Conservation (phyloP, 2,797 vertebrate species). For the Zenarchopterus dispar region DNA sequence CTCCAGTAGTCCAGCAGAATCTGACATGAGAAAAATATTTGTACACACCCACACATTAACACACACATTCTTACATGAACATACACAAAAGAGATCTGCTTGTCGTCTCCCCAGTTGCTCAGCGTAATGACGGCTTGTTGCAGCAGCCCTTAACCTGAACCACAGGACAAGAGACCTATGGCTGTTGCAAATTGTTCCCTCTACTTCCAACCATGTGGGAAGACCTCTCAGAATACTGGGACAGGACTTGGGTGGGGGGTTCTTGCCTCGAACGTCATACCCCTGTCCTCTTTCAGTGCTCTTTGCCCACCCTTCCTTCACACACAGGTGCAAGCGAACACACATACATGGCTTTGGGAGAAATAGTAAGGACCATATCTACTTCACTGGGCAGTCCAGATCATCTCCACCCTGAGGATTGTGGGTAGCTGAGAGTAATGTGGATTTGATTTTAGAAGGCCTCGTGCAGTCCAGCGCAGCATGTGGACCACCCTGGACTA, state of each 20-base stretch:
- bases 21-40: conserved; percentile 68
- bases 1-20: conserved; percentile 83
- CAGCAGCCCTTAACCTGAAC: conserved; percentile 81
- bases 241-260: conserved; percentile 80
- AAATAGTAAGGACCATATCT: conserved; percentile 81
- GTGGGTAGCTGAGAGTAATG: conserved; percentile 92
- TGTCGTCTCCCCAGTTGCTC: conserved; percentile 56
- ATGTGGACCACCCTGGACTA: conserved; percentile 80
- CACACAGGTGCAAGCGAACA: conserved; percentile 50
- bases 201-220: conserved; percentile 71
- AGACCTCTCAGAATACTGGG: conserved; percentile 87
- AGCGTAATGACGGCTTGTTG: conserved; percentile 47
- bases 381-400: conserved; percentile 88
- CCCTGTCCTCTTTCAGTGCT: conserved; percentile 60
- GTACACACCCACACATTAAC: conserved; percentile 46
- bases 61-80: conserved; percentile 47
- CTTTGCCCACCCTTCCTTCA: conserved; percentile 56
- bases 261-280: conserved; percentile 41
- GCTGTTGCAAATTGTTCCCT: conserved; percentile 60
- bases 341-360: conserved; percentile 90
- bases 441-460: conserved; percentile 86
- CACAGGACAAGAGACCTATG: conserved; percentile 42
- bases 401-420: conserved; percentile 96
- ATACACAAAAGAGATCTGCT: conserved; percentile 67
- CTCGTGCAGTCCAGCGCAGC: conserved; percentile 90